Percentiles rank a stretch among this genome's conserved stretches.
Conservation (phyloP, 2,888 invertebrate genomes). For the Epinotia nisella region DNA sequence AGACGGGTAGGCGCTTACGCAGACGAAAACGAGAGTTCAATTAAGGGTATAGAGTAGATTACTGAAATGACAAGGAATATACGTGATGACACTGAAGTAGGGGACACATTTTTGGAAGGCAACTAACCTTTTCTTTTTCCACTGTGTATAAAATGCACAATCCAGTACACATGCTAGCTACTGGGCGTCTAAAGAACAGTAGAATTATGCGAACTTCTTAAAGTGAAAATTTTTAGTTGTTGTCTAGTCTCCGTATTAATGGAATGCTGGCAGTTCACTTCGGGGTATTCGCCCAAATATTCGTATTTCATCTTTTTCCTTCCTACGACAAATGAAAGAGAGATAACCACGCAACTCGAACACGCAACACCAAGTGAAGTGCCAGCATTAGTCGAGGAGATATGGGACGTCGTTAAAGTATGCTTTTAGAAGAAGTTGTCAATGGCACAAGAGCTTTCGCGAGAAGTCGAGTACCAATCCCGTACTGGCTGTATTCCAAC, state of each 20-base stretch:
- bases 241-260: conserved; percentile 33
- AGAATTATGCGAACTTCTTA: conserved; percentile 9
- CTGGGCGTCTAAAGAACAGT: background rate
- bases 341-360: too few species aligned
- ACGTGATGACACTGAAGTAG: too few species aligned
- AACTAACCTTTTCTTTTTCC: conserved; percentile 28
- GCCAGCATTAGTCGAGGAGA: conserved; percentile 16
- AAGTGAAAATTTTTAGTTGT: conserved; percentile 34
- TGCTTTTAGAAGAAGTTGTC: conserved; percentile 40
- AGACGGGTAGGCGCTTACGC: too few species aligned
- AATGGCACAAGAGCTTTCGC: conserved; percentile 30
- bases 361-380: too few species aligned
- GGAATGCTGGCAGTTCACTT: background rate
- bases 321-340: too few species aligned
- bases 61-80: too few species aligned
- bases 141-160: background rate
- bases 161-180: too few species aligned
- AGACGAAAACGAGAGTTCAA: too few species aligned
- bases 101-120: too few species aligned
- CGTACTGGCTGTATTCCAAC: conserved; percentile 39
- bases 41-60: too few species aligned
- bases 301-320: too few species aligned
- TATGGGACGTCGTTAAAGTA: conserved; percentile 39
- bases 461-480: conserved; percentile 40
- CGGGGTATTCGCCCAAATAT: too few species aligned